Evolutionary conservation across 2,888 invertebrate species (phyloP), one percentile per base, ranked within the genome.

Genomic region (Stenodera caucasica): DNA sequence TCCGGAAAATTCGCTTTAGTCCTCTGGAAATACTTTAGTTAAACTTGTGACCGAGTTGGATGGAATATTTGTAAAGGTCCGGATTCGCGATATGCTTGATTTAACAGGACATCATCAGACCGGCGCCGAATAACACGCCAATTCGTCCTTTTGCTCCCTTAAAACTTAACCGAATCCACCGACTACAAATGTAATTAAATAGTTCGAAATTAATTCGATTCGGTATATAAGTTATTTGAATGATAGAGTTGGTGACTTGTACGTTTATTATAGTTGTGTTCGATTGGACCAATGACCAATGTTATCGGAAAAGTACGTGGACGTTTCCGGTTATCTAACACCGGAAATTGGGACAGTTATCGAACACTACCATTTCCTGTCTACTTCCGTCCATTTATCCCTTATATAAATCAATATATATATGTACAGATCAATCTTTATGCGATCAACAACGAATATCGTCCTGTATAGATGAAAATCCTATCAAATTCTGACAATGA

Each of bases 311-410:
- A 75, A 74, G 74, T 72, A 73, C 73, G 72, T 69, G 71, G 66
- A 69, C 66, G 67, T 69, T 75, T 76, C 76, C 75, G 75, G 75
- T 69, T 70, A 72, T 75, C 75, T 69, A 71, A 72, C 70, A 72
- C 70, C 76, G 77, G 77, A 77, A 77, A 77, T 77, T 77, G 77
- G 77, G 75, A 76, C 75, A 76, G 75, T 72, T 76, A 75, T 74
- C 73, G 74, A 76, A 77, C 74, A 76, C 72, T 71, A 69, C 73
- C 74, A 77, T 76, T 75, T 75, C 75, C 76, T 74, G 72, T 65
- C 67, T 71, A 69, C 72, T 73, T 74, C 75, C 75, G 75, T 70
- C 66, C 61, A 68, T 67, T 66, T 70, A 66, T 71, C 70, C 64
- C 64, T 69, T 71, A 69, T 68, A 70, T 70, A 71, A 0, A 40